Conservation (phyloP, 2,113 vertebrate species). For the Ophthalmolycus amberensis region DNA sequence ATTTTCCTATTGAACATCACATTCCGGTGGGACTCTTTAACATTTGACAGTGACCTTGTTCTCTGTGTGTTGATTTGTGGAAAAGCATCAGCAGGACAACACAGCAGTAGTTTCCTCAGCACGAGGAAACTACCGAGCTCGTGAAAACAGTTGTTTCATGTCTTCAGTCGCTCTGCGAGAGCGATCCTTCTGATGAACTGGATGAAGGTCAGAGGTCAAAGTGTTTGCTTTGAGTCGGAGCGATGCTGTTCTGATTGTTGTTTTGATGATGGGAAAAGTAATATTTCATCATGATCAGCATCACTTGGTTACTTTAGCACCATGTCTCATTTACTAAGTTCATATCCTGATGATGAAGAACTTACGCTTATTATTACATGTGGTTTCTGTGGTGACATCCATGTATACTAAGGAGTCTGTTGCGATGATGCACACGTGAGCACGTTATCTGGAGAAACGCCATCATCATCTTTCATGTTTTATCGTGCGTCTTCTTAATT, state of each 20-base stretch:
- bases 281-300: not conserved
- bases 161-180: not conserved
- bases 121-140: not conserved
- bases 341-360: not conserved
- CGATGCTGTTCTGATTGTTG: not conserved
- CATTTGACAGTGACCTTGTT: conserved; percentile 27
- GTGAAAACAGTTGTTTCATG: not conserved
- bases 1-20: conserved; percentile 19
- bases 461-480: conserved; percentile 11
- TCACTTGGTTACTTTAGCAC: not conserved
- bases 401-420: conserved; percentile 1
- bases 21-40: conserved; percentile 36
- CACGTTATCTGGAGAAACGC: conserved; percentile 28
- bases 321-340: not conserved
- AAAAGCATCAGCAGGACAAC: not conserved
- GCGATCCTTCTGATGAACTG: not conserved
- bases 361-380: too few relatives aligned
- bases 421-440: not conserved
- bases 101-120: not conserved
- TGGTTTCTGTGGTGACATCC: conserved; percentile 23
- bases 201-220: not conserved
- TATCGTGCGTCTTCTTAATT: conserved; percentile 33
- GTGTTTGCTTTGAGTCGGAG: not conserved
- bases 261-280: not conserved
- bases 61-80: not conserved